These are phyloP conservation scores for Eptesicus fuscus DNA, from an alignment of 2,113 vertebrate genomes.

Conservation along the genomic window DNA sequence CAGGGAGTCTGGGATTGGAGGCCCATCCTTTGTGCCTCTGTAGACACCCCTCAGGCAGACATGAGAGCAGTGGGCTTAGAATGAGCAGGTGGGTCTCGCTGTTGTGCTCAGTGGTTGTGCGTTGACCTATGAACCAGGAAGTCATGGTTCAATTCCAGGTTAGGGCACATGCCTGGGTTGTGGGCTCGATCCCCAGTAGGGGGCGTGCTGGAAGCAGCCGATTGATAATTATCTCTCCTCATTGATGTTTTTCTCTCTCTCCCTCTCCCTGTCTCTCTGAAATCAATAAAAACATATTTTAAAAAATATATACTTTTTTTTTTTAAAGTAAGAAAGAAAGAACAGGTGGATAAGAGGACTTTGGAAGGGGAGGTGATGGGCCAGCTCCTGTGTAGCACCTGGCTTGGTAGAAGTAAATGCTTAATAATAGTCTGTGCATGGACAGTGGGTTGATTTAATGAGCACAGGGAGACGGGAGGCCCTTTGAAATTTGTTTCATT, in stretches of 20 bases:
- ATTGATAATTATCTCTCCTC: too few species aligned
- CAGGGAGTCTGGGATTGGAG: accelerated
- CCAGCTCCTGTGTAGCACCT: accelerated
- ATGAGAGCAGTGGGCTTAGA: neutral
- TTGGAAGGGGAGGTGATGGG: neutral
- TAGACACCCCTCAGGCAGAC: neutral
- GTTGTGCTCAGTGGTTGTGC: too few species aligned
- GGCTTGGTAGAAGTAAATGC: neutral
- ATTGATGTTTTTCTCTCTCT: too few species aligned
- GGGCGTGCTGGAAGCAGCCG: too few species aligned
- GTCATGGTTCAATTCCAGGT: too few species aligned
- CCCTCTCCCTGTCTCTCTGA: too few species aligned
- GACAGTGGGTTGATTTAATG: accelerated
- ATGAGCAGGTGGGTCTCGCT: neutral
- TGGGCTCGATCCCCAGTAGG: too few species aligned
- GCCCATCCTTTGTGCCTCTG: accelerated
- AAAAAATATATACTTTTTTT: too few species aligned
- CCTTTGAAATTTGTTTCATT: neutral
- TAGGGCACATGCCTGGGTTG: too few species aligned
- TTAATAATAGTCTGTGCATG: too few species aligned
- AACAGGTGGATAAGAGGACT: neutral
- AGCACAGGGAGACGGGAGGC: neutral
- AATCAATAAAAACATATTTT: too few species aligned
- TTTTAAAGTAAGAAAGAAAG: neutral
- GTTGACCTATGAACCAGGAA: too few species aligned